These are phyloP conservation scores for Sesamia nonagrioides DNA, from an alignment of 1,140 invertebrate species.

Conservation along the genomic window DNA sequence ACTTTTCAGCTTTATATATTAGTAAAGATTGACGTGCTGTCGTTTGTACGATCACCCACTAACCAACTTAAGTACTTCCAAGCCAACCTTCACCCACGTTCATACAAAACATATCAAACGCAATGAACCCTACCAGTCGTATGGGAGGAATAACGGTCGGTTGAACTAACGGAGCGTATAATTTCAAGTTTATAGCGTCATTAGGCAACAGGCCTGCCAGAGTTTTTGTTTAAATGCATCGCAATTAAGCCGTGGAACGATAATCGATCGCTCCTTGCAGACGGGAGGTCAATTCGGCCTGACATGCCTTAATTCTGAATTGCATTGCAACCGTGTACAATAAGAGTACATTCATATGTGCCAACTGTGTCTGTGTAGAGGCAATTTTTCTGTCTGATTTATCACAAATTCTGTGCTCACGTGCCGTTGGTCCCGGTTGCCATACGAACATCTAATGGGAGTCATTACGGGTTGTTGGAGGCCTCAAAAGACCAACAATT, in stretches of 20 bases:
- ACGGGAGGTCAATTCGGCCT: slow-evolving; percentile 63
- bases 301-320: slow-evolving; percentile 65
- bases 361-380: background rate
- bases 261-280: slow-evolving; percentile 82
- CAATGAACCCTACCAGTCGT: slow-evolving; percentile 50
- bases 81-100: slow-evolving; percentile 15
- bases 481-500: too few species aligned
- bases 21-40: too few species aligned
- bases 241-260: slow-evolving; percentile 83
- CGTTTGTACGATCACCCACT: background rate
- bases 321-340: slow-evolving; percentile 20
- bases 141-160: slow-evolving; percentile 66
- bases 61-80: background rate
- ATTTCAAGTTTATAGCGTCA: slow-evolving; percentile 82
- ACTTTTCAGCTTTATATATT: too few species aligned
- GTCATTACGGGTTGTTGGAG: too few species aligned
- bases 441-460: too few species aligned
- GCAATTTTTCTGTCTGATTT: background rate
- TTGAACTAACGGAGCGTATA: slow-evolving; percentile 77
- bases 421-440: too few species aligned
- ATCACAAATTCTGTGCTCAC: too few species aligned
- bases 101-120: slow-evolving; percentile 12
- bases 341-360: background rate
- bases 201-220: slow-evolving; percentile 75
- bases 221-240: slow-evolving; percentile 76